Conservation (phyloP, 2,797 vertebrate species). For the Clarias platycephalus region DNA sequence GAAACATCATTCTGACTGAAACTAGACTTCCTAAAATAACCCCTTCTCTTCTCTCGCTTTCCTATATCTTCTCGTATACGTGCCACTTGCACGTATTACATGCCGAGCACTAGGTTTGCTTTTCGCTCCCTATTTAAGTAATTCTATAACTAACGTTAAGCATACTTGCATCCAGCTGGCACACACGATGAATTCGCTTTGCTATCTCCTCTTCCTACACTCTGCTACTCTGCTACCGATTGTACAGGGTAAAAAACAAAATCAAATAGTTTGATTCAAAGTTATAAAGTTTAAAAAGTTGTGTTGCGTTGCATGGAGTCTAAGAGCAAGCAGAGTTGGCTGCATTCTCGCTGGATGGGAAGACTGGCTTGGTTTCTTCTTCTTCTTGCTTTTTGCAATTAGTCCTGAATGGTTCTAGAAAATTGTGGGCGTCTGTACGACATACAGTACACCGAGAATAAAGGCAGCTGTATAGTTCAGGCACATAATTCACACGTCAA, state of each 20-base stretch:
- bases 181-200: neutral
- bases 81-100: neutral
- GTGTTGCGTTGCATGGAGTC: neutral
- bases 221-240: neutral
- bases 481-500: neutral
- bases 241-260: too few species aligned
- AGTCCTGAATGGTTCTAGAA: neutral
- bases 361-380: neutral
- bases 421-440: neutral
- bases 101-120: neutral
- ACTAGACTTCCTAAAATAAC: neutral
- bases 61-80: neutral
- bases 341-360: neutral
- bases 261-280: neutral
- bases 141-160: neutral
- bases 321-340: neutral
- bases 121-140: neutral
- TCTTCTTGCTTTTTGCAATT: neutral
- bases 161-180: neutral
- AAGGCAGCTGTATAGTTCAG: neutral
- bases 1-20: neutral
- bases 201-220: neutral
- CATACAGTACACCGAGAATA: neutral
- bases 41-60: neutral
- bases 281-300: neutral